Conservation (phyloP, 2,888 invertebrate species). For the Galerucella pusilla region DNA sequence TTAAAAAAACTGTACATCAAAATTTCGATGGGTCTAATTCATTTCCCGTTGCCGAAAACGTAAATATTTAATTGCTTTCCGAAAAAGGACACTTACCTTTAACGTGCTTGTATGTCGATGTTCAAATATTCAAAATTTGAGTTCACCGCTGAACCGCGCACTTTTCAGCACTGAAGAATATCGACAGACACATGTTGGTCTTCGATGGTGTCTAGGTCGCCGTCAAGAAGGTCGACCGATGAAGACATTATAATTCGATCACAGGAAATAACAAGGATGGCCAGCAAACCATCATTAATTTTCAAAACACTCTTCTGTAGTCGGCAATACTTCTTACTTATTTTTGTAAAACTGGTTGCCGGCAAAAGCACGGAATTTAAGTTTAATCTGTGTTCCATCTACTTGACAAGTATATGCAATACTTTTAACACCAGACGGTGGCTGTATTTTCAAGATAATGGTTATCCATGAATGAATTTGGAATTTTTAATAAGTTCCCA, state of each 20-base stretch:
- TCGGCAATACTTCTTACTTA: conserved; percentile 21
- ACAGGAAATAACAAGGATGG: conserved; percentile 13
- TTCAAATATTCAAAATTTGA: conserved; percentile 42
- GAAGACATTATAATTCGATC: conserved; percentile 8
- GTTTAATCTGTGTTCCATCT: background rate
- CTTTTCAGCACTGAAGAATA: conserved; percentile 45
- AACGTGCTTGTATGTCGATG: conserved; percentile 30
- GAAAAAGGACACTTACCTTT: conserved; percentile 36
- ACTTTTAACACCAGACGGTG: background rate
- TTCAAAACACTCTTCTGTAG: background rate
- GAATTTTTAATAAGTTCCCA: no score
- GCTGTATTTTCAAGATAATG: no score
- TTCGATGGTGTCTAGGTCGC: conserved; percentile 49
- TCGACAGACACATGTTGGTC: conserved; percentile 34
- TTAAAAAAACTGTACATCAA: no score
- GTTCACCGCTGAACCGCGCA: conserved; percentile 41
- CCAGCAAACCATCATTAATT: background rate
- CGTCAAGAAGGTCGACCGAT: conserved; percentile 47
- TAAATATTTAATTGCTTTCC: conserved; percentile 5
- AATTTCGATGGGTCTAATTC: background rate
- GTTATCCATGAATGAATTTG: no score
- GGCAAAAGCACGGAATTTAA: background rate
- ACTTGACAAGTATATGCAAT: background rate
- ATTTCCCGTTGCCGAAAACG: conserved; percentile 2
- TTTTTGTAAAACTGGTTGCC: conserved; percentile 15